Conservation (phyloP, 2,113 vertebrate species). For the Chaetodon trifascialis region DNA sequence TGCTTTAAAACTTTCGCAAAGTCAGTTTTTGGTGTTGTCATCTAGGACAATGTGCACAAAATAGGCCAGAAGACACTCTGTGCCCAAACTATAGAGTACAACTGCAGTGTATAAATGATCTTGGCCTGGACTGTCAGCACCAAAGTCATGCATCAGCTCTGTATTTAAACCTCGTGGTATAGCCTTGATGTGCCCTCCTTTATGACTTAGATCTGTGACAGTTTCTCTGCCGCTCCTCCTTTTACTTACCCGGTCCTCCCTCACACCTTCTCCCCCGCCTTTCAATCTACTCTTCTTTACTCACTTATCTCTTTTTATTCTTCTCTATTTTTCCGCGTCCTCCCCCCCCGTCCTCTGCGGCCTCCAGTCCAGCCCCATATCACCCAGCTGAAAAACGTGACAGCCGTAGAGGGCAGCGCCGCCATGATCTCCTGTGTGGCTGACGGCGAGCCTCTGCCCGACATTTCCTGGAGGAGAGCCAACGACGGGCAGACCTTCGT, state of each 20-base stretch:
- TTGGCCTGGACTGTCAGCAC: conserved; percentile 53
- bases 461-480: conserved; percentile 96
- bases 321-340: not conserved
- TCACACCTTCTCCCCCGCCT: not conserved
- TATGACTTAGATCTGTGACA: conserved; percentile 46
- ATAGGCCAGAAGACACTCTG: conserved; percentile 34
- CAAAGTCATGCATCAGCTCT: conserved; percentile 67
- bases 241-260: not conserved
- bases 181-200: conserved; percentile 52
- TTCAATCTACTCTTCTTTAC: conserved; percentile 19
- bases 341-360: not conserved
- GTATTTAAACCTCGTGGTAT: conserved; percentile 54
- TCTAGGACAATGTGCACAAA: conserved; percentile 30
- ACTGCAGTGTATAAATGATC: conserved; percentile 55
- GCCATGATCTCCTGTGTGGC: conserved; percentile 94
- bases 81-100: conserved; percentile 14
- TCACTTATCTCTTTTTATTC: conserved; percentile 11
- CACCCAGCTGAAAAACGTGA: conserved; percentile 95
- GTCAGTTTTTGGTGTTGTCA: conserved; percentile 35
- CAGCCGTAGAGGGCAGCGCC: conserved; percentile 92
- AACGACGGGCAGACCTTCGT: conserved; percentile 90
- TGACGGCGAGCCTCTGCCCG: conserved; percentile 95
- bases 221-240: conserved; percentile 13
- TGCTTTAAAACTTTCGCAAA: conserved; percentile 55
- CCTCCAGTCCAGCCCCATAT: conserved; percentile 96